These are phyloP conservation scores for Catalaphyllia jardinei DNA, from an alignment of 64 coral and sea anemone genomes.

Conservation along the genomic window DNA sequence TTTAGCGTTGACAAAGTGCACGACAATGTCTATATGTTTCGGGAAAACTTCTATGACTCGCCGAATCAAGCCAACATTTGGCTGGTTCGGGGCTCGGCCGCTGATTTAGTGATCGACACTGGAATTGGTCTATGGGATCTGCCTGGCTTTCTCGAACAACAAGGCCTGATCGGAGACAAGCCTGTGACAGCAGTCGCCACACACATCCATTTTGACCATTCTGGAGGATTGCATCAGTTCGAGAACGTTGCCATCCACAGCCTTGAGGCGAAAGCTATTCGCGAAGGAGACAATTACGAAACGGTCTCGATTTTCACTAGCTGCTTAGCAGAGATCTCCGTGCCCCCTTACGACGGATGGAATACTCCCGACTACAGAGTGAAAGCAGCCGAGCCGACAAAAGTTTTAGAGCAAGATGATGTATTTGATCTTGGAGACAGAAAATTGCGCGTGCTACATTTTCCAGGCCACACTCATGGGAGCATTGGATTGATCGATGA, in stretches of 20 bases:
- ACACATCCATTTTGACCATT: constrained; percentile 86
- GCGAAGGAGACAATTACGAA: constrained; percentile 69
- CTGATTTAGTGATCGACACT: constrained; percentile 77
- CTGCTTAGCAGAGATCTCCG: constrained; percentile 24
- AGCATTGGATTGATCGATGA: constrained; percentile 77
- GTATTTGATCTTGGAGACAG: constrained; percentile 76
- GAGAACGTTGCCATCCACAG: constrained; percentile 79
- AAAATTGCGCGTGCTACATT: constrained; percentile 68
- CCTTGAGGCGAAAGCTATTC: constrained; percentile 61
- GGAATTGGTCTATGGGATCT: constrained; percentile 79
- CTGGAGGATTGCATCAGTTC: constrained; percentile 83
- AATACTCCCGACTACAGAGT: constrained; percentile 53
- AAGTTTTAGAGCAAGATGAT: constrained; percentile 66
- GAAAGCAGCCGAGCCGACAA: constrained; percentile 49
- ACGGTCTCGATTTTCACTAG: constrained; percentile 47
- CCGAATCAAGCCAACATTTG: constrained; percentile 84
- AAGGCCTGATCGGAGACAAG: constrained; percentile 68
- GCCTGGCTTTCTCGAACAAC: constrained; percentile 65
- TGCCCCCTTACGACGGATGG: constrained; percentile 50
- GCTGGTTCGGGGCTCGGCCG: constrained; percentile 64
- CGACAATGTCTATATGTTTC: constrained; percentile 55
- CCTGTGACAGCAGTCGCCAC: constrained; percentile 76
- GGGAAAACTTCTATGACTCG: constrained; percentile 70
- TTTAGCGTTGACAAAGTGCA: constrained; percentile 65
- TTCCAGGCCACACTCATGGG: constrained; percentile 76